Conservation (phyloP, 2,113 vertebrate species). For the Protobothrops flavoviridis region DNA sequence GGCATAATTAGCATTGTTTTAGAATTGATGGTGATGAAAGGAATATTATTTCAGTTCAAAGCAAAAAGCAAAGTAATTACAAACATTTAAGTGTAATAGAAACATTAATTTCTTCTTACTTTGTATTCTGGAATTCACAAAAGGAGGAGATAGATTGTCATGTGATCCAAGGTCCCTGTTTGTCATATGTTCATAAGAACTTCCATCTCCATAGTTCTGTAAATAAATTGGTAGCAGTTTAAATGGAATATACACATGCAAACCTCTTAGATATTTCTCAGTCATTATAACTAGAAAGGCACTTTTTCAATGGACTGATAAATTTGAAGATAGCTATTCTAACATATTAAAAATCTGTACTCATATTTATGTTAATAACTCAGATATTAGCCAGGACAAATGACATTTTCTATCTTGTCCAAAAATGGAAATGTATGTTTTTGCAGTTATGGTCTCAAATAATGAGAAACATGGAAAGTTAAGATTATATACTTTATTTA, state of each 20-base stretch:
- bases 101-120: conserved; percentile 73
- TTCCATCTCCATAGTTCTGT: conserved; percentile 90
- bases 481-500: background rate
- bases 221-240: conserved; percentile 29
- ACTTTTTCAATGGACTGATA: background rate
- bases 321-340: background rate
- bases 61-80: background rate
- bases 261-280: background rate
- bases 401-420: background rate
- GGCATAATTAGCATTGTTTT: rapidly evolving
- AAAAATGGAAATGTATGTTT: background rate
- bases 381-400: background rate
- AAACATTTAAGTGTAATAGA: rapidly evolving
- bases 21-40: rapidly evolving
- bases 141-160: conserved; percentile 92
- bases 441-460: background rate
- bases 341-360: background rate
- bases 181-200: conserved; percentile 85
- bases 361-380: background rate
- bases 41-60: conserved; percentile 13
- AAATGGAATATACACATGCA: background rate
- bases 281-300: background rate
- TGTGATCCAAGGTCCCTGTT: conserved; percentile 86
- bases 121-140: conserved; percentile 90
- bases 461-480: background rate